Evolutionary conservation across 2,113 vertebrate genomes (phyloP), one percentile per base, ranked within the genome.

Genomic region (Poeciliopsis occidentalis): DNA sequence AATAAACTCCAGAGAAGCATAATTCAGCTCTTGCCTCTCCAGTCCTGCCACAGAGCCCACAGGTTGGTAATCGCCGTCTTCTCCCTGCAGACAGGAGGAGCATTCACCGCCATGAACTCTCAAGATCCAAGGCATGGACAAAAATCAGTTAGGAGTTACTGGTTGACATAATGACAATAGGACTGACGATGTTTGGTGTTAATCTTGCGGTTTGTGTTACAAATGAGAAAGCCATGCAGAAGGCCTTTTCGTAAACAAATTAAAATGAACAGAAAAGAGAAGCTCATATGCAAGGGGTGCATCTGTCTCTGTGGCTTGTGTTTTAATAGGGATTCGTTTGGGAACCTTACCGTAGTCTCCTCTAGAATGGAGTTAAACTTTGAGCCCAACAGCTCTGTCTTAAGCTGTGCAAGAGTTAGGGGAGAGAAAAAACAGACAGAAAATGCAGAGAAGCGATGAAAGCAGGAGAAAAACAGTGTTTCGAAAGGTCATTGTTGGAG

Each of bases 301-400:
- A 71, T 89, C 86, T 82, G 69, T 79, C 78, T 79, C 86, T 76
- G 79, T 83, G 81, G 83, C 73, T 86, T 86, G 82, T 85, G 76
- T 69, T 80, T 87, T 81, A 76, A 85, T 80, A 75, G 83, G 86
- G 79, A 62, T 84, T 88, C 71, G 75, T 86, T 91, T 85, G 69
- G 87, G 90, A 92, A 91, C 91, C 95, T 95, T 95, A 95, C 95
- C 95, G 94, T 95, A 80, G 91, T 94, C 90, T 95, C 95, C 90
- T 95, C 94, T 93, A 95, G 94, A 94, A 95, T 95, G 93, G 95
- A 95, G 93, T 94, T 95, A 95, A 95, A 95, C 94, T 95, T 95
- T 94, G 95, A 95, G 91, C 95, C 95, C 95, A 95, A 93, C 89
- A 95, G 93, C 94, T 95, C 95, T 92, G 95, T 95, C 94, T 95